A percentile compares a stretch with the other conserved stretches of the same genome.
Evolutionary conservation across 2,888 invertebrate genomes (phyloP).

Genomic region (Meta bourneti): DNA sequence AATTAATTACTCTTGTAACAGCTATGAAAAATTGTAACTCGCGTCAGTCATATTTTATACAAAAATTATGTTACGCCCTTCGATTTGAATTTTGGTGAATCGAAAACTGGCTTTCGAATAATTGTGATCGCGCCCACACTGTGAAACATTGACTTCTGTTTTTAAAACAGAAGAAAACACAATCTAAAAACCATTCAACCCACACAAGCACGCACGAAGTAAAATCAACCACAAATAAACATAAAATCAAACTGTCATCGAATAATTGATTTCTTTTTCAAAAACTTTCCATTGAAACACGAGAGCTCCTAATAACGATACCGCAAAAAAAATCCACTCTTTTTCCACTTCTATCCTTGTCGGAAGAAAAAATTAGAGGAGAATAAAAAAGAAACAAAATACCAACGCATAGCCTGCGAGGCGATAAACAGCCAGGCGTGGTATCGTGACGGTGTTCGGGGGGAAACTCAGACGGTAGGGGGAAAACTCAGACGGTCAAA

Average conservation of each 20-base stretch:
- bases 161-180: too few relatives aligned
- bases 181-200: too few relatives aligned
- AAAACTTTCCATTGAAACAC: not conserved
- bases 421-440: conserved; percentile 36
- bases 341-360: not conserved
- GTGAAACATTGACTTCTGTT: too few relatives aligned
- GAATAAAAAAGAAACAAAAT: conserved; percentile 14
- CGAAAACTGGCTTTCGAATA: too few relatives aligned
- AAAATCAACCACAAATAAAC: not conserved
- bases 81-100: too few relatives aligned
- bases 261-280: not conserved
- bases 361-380: not conserved
- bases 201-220: not conserved
- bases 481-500: conserved; percentile 68
- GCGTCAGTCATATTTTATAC: too few relatives aligned
- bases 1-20: too few relatives aligned
- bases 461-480: conserved; percentile 63
- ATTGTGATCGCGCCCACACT: too few relatives aligned
- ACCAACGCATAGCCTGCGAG: not conserved
- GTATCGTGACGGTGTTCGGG: not conserved
- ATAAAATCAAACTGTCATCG: not conserved
- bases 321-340: not conserved
- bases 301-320: not conserved
- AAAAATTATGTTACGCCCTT: too few relatives aligned
- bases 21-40: too few relatives aligned